Evolutionary conservation across 2,113 vertebrate species (phyloP), one percentile per base, ranked within the genome.

Genomic region (Istiophorus platypterus): DNA sequence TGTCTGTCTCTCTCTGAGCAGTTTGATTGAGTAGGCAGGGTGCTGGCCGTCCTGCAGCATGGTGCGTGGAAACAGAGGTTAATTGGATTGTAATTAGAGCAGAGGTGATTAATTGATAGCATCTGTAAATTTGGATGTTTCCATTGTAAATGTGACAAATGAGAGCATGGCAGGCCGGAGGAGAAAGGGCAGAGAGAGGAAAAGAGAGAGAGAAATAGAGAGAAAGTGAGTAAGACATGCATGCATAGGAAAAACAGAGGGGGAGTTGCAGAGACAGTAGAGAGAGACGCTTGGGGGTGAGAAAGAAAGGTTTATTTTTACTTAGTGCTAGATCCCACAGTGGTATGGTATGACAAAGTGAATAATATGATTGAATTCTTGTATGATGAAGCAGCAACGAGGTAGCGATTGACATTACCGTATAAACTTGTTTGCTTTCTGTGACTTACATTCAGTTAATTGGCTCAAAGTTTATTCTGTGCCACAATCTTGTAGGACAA

Each of bases 1-100:
- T 74, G 72, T 77, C 70, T 70, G 69, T 88, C 84, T 85, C 70
- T 85, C 63, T 89, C 82, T 81, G 80, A 91, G 83, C 75, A 34
- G 67, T 62, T 85, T 95, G 91, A 91, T 89, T 87, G 91, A 92
- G 89, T 83, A 87, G 78, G 72, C 82, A 87, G 85, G 84, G 79
- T 85, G 87, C 84, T 82, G 82, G 89, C 90, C 75, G 82, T 93
- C 92, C 93, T 90, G 91, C 90, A 90, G 91, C 84, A 89, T 82
- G 84, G 88, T 56, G 62, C 78, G 80, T 84, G 85, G 91, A 93
- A 91, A 92, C 89, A 91, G 92, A 95, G 94, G 94, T 95, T 95
- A 95, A 95, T 95, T 95, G 93, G 94, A 95, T 94, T 94, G 95
- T 95, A 94, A 95, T 95, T 95, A 95, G 93, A 94, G 91, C 75